A percentile compares a stretch with the other conserved stretches of the same genome.
These are phyloP conservation scores for Gadus chalcogrammus DNA, from an alignment of 2,113 vertebrate species.

Conservation along the genomic window DNA sequence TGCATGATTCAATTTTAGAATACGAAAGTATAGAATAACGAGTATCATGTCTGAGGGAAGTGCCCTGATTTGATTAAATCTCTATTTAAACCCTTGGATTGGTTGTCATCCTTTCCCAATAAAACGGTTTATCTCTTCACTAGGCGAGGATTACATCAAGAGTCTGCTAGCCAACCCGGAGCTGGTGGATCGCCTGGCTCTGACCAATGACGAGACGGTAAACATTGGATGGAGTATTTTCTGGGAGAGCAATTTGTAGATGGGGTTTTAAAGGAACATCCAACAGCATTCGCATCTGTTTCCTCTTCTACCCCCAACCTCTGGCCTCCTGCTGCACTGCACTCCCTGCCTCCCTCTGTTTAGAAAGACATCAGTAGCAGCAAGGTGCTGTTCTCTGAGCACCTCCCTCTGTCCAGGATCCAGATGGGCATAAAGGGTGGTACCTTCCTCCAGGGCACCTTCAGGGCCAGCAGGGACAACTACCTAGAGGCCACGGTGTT, in stretches of 20 bases:
- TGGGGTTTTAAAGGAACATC: background rate
- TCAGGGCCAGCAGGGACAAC: conserved; percentile 90
- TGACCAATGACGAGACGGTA: conserved; percentile 86
- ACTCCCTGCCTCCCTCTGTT: conserved; percentile 13
- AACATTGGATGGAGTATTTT: conserved; percentile 9
- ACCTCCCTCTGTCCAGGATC: conserved; percentile 89
- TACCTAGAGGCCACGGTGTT: conserved; percentile 96
- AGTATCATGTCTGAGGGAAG: too few species aligned
- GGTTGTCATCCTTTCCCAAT: too few species aligned
- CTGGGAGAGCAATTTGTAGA: background rate
- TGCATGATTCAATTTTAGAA: background rate
- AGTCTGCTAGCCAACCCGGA: conserved; percentile 89
- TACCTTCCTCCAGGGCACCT: conserved; percentile 88
- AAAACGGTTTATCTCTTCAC: too few species aligned
- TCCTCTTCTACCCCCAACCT: background rate
- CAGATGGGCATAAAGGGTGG: conserved; percentile 92
- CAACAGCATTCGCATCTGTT: background rate
- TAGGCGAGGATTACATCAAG: conserved; percentile 95
- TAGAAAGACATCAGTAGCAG: conserved; percentile 87
- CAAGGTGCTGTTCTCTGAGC: conserved; percentile 89
- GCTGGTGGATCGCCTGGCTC: conserved; percentile 90
- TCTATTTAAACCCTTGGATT: too few species aligned
- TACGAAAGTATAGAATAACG: too few species aligned
- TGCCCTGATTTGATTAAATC: too few species aligned
- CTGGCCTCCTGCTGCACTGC: too few species aligned